Evolutionary conservation across 2,888 invertebrate species (phyloP).

Genomic region (Eurytoma californica): DNA sequence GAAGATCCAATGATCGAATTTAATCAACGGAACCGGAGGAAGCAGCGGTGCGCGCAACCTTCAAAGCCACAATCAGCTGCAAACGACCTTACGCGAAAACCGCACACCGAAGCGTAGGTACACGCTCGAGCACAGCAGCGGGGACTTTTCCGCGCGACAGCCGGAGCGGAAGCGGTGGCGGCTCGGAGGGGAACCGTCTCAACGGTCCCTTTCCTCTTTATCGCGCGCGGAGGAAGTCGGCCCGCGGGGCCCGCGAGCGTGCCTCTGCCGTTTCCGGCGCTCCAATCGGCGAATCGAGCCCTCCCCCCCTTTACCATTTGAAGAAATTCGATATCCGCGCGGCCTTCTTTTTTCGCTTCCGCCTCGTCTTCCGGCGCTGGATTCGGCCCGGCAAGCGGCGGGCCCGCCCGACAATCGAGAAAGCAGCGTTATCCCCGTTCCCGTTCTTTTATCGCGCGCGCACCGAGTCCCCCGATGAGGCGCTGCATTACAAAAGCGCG

Average conservation of each 20-base stretch:
- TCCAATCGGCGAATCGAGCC: not conserved
- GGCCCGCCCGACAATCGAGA: too few relatives aligned
- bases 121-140: not conserved
- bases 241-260: slow-evolving; percentile 1
- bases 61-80: too few relatives aligned
- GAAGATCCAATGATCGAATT: too few relatives aligned
- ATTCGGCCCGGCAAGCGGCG: not conserved
- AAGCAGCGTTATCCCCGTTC: not conserved
- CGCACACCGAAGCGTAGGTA: too few relatives aligned
- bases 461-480: not conserved
- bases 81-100: not conserved
- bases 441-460: not conserved
- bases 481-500: slow-evolving; percentile 37
- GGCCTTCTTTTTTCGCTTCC: not conserved
- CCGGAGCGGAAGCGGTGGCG: slow-evolving; percentile 24
- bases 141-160: not conserved
- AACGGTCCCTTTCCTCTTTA: slow-evolving; percentile 52
- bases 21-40: too few relatives aligned
- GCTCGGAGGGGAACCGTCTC: slow-evolving; percentile 23
- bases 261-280: slow-evolving; percentile 12
- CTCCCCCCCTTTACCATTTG: not conserved
- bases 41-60: not conserved
- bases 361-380: not conserved
- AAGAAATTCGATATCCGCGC: not conserved
- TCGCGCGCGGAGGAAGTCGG: slow-evolving; percentile 29